phyloP scores from a whole-genome alignment of 1,140 invertebrate genomes.

The Microplitis mediator region DNA sequence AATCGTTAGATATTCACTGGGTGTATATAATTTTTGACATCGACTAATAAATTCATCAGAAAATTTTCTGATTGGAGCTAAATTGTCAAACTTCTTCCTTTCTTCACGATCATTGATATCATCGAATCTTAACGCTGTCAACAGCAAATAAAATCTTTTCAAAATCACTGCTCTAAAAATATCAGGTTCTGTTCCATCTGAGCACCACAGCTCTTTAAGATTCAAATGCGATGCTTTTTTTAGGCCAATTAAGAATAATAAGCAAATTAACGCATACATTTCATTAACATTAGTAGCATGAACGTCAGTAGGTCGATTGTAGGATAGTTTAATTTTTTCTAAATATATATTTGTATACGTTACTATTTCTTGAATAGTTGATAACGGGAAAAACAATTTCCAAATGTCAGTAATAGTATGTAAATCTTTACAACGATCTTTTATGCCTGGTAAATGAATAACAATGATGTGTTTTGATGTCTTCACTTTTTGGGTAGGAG shows the following conservation, averaged over 20 bases:
- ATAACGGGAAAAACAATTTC: no score
- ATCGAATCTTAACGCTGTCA: constrained; percentile 34
- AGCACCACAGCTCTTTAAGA: constrained; percentile 38
- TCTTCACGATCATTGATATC: constrained; percentile 28
- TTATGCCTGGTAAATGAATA: constrained; percentile 9
- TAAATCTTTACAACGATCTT: neutral
- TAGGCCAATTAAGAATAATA: no score
- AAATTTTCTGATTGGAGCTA: constrained; percentile 42
- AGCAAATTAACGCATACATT: no score
- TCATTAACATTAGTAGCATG: no score
- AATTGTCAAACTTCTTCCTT: constrained; percentile 42
- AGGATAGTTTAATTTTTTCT: no score
- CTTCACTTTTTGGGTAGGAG: neutral
- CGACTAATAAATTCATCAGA: constrained; percentile 44
- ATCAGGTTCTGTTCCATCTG: constrained; percentile 37
- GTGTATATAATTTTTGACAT: constrained; percentile 43
- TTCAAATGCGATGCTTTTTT: no score
- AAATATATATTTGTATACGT: no score
- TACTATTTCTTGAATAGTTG: no score
- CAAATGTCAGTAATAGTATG: neutral
- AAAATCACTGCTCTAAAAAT: constrained; percentile 31
- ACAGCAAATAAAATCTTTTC: constrained; percentile 30
- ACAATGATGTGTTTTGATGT: constrained; percentile 1
- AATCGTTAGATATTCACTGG: constrained; percentile 42
- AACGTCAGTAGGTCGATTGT: no score